Evolutionary conservation across 2,888 invertebrate genomes (phyloP), one percentile per base, ranked within the genome.

Genomic region (Baccha elongata): DNA sequence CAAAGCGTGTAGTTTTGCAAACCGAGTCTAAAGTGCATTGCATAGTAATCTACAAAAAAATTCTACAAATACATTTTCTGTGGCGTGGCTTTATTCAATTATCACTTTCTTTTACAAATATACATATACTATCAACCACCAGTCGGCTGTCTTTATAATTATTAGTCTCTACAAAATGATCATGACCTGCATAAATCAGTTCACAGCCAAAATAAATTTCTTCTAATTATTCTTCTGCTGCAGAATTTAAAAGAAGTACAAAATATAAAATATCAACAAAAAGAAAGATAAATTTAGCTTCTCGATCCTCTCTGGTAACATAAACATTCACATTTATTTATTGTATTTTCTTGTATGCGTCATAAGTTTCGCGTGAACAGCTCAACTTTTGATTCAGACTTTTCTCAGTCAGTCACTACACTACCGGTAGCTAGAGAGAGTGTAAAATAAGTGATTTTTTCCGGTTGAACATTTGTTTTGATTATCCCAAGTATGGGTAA

Each of bases 401-500:
- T 42, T 67, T n/a, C 13, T 40, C 37, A 40, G 37, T 40, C 55
- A 73, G 42, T 78, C 62, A 67, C 55, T 55, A 52, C 50, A 8
- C 62, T 10, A 10, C 19, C 13, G 23, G n/a, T 37, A 37, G 48
- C 53, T 60, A 32, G 21, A 44, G 21, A 52, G 46, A 65, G 62
- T 52, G 53, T 53, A 40, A 13, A 71, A 21, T 29, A 64, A 73
- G 72, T 73, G 65, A 72, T 68, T 73, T 76, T 35, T 83, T 64
- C 48, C 78, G 55, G 72, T 62, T 37, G 29, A 32, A 52, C 11
- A 67, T 15, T n/a, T 13, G 26, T 53, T 46, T 26, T n/a, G 40
- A 21, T 17, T 46, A n/a, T 44, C 60, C 26, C 13, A 48, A 68
- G 23, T 13, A 83, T 83, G 83, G 72, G 78, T 29, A 83, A 83